Base-by-base conservation (phyloP, 2,113 vertebrate species). In the Callipepla squamata region DNA sequence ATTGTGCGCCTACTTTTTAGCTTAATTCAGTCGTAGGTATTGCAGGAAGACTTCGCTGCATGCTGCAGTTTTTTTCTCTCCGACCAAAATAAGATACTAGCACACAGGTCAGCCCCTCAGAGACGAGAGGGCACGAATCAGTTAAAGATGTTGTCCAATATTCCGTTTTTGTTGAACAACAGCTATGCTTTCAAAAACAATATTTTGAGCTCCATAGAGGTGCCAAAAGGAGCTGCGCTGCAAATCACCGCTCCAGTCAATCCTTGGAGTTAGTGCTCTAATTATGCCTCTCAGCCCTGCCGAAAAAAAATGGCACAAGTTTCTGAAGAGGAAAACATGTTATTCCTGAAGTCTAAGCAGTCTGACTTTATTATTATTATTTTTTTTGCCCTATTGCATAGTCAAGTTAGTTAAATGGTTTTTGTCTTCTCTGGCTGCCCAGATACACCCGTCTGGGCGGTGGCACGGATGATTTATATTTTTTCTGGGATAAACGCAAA, bases 81-180 rank as follows among this genome's bases (percentile, higher is more conserved):
- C 10, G 3, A 68, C 85, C 92, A 63, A 91, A 96, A 96, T 85
- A 95, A 95, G 51, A 67, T 53, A 36, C 23, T 76, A 42, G 79
- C 76, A 23, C 76, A 95, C 76, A 95, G 92, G 86, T 94, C 97
- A 95, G 17, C 42, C 67, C 76, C 50, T 94, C 1, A 2, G 94
- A 97, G 89, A 66, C 72, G 61, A 95, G 91, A 94, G 76, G 92
- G 62, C 78, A 85, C 87, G 89, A 97, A 96, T 95, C 92, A 91
- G 77, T 90, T 93, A 92, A 97, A 97, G 90, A 96, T 93, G 89
- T 95, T 94, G 91, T 84, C 80, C 94, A 45, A 92, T 76, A 89
- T 92, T 67, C 53, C 44, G 32, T 88, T 94, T 94, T 87, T 92
- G 58, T 72, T 77, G 36, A 92, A 92, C 96, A 96, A 83, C 53